Evolutionary conservation across 2,113 vertebrate species (phyloP), one percentile per base, ranked within the genome.

Genomic region (Erpornis zantholeuca): DNA sequence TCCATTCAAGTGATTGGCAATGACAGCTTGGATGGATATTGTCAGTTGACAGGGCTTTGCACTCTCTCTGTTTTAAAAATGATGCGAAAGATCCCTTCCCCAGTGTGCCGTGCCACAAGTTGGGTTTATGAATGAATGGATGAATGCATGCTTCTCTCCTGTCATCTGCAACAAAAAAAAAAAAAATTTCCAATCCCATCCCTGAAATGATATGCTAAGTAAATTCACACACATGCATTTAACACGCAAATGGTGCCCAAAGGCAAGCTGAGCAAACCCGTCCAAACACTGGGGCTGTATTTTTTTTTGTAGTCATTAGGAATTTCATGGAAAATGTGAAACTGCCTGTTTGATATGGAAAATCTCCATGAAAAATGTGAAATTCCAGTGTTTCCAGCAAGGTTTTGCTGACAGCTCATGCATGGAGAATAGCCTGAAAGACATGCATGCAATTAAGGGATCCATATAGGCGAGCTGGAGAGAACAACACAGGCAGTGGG

Each of bases 1-100:
- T 96, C 93, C 93, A 96, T 96, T 96, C 93, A 95, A 97, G 96
- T 96, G 96, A 96, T 96, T 97, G 96, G 96, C 96, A 97, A 95
- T 94, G 96, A 96, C 93, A 97, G 94, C 92, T 75, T 97, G 96
- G 94, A 96, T 96, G 93, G 94, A 97, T 95, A 96, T 96, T 96
- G 93, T 96, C 96, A 95, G 29, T 95, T 97, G 96, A 96, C 96
- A 96, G 93, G 94, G 93, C 96, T 96, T 96, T 96, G 96, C 96
- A 24, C 85, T 90, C 92, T 63, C 69, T 78, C 76, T 68, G 82
- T 36, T 73, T 95, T 95, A 90, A 96, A 95, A 95, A 93, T 61
- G 94, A 94, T 84, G 96, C 93, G 12, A 96, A n/a, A 75, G 93
- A 88, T 95, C 93, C 90, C 76, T 94, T 97, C 90, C 94, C 88